phyloP scores from a whole-genome alignment of 2,113 vertebrate species.

The Vidua macroura region DNA sequence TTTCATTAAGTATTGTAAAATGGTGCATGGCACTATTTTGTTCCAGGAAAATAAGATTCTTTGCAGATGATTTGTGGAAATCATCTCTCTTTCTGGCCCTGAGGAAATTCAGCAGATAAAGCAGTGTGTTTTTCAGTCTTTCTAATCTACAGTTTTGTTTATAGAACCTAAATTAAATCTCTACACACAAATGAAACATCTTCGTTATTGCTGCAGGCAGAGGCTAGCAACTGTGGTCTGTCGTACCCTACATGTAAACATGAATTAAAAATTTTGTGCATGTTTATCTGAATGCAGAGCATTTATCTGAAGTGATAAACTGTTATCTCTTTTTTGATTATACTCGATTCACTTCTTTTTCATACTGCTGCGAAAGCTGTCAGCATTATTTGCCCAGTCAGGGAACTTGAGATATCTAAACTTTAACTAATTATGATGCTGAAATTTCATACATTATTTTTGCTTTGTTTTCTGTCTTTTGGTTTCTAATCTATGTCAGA shows the following conservation, averaged over 20 bases:
- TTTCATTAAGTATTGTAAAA: neutral
- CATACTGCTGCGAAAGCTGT: neutral
- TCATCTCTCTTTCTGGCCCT: neutral
- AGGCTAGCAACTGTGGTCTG: neutral
- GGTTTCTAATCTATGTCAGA: neutral
- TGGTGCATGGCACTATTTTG: neutral
- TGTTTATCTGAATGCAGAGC: neutral
- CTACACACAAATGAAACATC: constrained; percentile 16
- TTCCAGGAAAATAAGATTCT: constrained; percentile 15
- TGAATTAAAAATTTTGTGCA: neutral
- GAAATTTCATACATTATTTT: neutral
- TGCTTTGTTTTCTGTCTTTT: neutral
- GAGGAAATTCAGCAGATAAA: neutral
- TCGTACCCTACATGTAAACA: constrained; percentile 1
- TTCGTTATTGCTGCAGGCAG: constrained; percentile 23
- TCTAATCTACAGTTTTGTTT: constrained; percentile 42
- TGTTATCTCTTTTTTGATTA: neutral
- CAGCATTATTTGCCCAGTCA: neutral
- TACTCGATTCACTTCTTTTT: neutral
- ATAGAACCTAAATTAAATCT: constrained; percentile 43
- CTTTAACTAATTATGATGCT: neutral
- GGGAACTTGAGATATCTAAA: neutral
- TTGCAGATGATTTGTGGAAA: constrained; percentile 7
- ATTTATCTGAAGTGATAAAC: neutral
- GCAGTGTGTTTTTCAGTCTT: neutral